Evolutionary conservation across 1,140 invertebrate genomes (phyloP), one percentile per base, ranked within the genome.

Genomic region (Drosophila santomea): DNA sequence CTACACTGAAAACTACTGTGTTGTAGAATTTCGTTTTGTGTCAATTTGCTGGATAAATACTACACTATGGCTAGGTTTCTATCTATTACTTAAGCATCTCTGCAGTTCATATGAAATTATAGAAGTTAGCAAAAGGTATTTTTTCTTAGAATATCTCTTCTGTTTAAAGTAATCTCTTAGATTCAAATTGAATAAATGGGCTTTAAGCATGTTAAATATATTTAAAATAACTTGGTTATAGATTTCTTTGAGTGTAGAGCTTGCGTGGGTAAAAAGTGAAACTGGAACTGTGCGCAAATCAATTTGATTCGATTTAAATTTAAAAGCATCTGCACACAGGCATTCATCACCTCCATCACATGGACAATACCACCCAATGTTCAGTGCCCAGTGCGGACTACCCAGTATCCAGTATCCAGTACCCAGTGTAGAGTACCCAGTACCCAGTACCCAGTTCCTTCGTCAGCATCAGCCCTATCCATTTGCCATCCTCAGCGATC

Each of bases 301-400:
- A 89, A 89, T 89, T 89, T 89, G 85, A 89, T 89, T 89, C 84
- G 84, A 89, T 89, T 89, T 89, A 89, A 90, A 89, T 88, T 88
- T 88, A 88, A 88, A 86, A 88, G 83, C 83, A 89, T 83, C 84
- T 88, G 83, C 39, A 69, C 74, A 74, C 68, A 39, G 35, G 23
- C 51, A 50, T 17, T 57, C 66, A 54, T 43, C 44, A 43, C 57
- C 66, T 39, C 35, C 51, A 36, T 52, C 41, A 44, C 3, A 28
- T 15, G 47, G 35, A 15, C 38, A 5, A 11, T 17, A 14, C 38
- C 38, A 39, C 38, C 38, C 36, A 32, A 3, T 10, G 8, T 7
- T 32, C 8, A 32, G 32, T 32, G 32, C 32, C 32, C 32, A 32
- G 28, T 28, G 6, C 28, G 0, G 7, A 7, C 1, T 6, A 7